Evolutionary conservation across 1,140 invertebrate species (phyloP), one percentile per base, ranked within the genome.

Genomic region (Bursaphelenchus mucronatus): DNA sequence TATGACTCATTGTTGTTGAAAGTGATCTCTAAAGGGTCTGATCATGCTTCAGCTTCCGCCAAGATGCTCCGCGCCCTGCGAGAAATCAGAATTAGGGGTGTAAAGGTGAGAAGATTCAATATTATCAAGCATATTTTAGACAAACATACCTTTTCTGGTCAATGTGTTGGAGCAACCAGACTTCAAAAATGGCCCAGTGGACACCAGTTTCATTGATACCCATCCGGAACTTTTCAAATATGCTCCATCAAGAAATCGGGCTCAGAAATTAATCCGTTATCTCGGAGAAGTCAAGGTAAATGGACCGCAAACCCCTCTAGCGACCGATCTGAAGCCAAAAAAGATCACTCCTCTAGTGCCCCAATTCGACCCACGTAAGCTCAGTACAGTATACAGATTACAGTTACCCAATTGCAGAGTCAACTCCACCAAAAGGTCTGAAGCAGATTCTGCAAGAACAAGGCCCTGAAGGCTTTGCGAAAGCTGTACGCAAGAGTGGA

Each of bases 1-100:
- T 98, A 97, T 81, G 94, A 98, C 82, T 97, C 94, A 0, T 85
- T 98, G 15, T 86, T 98, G 40, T 91, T 95, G n/a, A 98, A 98
- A 86, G 90, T 97, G 0, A 99, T 98, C 61, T 91, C 94, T 1
- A 90, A 94, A 82, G 90, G 93, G 0, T 86, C 86, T 44, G 90
- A 95, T 81, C 85, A 97, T 8, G 88, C 90, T 65, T 86, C 89
- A 0, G 91, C 92, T 0, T 90, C 90, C 51, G 88, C 91, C 0
- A 99, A 98, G 83, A 97, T 99, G 92, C 90, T 90, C 78, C 86
- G 95, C 58, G 92, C 94, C 0, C 84, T 99, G 0, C 86, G 89
- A 40, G 95, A 99, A 83, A 97, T 97, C 83, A 86, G 95, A 72
- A 94, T 98, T 57, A 87, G 95, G 70, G 95, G 94, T 15, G 94